Evolutionary conservation across 2,797 vertebrate species (phyloP).

Genomic region (Chiroxiphia lanceolata): DNA sequence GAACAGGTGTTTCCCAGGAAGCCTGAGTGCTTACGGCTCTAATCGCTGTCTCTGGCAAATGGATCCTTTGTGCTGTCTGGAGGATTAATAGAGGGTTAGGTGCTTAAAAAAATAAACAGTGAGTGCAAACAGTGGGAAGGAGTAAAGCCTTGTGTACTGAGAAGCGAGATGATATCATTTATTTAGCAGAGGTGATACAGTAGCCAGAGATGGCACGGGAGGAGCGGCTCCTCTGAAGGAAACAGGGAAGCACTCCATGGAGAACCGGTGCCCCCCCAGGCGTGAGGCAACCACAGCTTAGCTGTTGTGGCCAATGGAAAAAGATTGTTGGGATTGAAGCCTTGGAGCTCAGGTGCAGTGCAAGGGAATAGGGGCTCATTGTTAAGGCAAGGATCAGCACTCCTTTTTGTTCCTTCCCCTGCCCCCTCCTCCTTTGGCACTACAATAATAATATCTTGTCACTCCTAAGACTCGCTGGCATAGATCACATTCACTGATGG

Average conservation of each 20-base stretch:
- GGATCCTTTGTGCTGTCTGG: slow-evolving; percentile 64
- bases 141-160: slow-evolving; percentile 32
- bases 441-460: slow-evolving; percentile 77
- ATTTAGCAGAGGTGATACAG: slow-evolving; percentile 52
- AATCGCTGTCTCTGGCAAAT: slow-evolving; percentile 47
- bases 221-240: slow-evolving; percentile 39
- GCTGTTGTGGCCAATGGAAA: slow-evolving; percentile 64
- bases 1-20: slow-evolving; percentile 69
- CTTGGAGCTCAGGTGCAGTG: slow-evolving; percentile 71
- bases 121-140: slow-evolving; percentile 34
- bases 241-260: background rate
- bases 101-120: slow-evolving; percentile 60
- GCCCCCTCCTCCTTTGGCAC: slow-evolving; percentile 63
- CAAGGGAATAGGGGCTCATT: slow-evolving; percentile 78
- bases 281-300: slow-evolving; percentile 42
- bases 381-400: slow-evolving; percentile 67
- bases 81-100: slow-evolving; percentile 32
- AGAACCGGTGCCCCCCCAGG: background rate
- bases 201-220: slow-evolving; percentile 35
- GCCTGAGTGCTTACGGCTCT: slow-evolving; percentile 37
- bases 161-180: slow-evolving; percentile 60
- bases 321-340: slow-evolving; percentile 56
- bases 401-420: slow-evolving; percentile 67
- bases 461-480: slow-evolving; percentile 73
- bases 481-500: slow-evolving; percentile 65